phyloP scores from a whole-genome alignment of 2,113 vertebrate species.

The Diglossa brunneiventris region DNA sequence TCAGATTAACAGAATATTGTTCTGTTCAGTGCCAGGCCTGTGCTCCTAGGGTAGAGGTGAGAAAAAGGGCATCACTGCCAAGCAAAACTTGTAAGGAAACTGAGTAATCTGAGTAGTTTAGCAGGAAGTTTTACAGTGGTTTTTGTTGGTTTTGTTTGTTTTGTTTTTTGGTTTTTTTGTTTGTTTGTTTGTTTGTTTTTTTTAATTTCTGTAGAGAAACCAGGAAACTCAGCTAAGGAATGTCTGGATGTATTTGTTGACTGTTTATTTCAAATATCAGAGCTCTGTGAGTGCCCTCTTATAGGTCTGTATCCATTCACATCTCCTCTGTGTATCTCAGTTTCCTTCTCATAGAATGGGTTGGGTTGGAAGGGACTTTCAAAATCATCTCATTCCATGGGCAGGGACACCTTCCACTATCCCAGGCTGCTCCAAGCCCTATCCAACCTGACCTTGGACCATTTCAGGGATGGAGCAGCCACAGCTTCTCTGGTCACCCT shows the following conservation, averaged over 20 bases:
- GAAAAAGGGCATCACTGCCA: background rate
- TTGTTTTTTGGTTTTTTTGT: too few species aligned
- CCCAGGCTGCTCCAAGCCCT: background rate
- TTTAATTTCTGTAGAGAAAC: background rate
- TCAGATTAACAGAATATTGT: background rate
- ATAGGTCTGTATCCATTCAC: accelerated
- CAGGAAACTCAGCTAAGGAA: background rate
- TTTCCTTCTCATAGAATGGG: background rate
- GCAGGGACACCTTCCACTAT: background rate
- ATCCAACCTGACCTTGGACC: background rate
- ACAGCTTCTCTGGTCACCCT: background rate
- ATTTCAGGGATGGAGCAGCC: accelerated
- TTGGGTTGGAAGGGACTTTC: background rate
- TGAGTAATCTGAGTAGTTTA: background rate
- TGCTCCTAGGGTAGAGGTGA: background rate
- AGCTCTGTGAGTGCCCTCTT: background rate
- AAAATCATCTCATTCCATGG: background rate
- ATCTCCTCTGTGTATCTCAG: background rate
- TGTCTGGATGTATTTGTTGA: background rate
- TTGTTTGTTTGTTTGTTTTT: background rate
- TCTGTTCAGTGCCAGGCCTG: background rate
- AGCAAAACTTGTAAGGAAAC: background rate
- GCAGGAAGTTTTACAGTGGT: background rate
- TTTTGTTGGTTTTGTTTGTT: background rate
- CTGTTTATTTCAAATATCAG: background rate